phyloP scores from a whole-genome alignment of 2,113 vertebrate species.

The Dunckerocampus dactyliophorus region DNA sequence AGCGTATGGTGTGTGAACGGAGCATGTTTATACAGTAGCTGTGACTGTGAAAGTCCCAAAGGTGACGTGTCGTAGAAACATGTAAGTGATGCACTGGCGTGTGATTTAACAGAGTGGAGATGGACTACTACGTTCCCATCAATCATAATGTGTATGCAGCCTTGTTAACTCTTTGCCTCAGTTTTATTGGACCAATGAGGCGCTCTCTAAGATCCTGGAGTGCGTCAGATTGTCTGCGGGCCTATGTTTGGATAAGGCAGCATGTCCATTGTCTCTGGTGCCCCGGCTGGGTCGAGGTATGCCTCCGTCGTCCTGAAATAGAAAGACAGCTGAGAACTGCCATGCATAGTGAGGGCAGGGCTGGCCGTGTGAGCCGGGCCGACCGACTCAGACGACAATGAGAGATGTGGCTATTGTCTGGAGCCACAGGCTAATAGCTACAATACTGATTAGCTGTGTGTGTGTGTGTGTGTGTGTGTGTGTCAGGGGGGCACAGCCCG shows the following conservation, averaged over 20 bases:
- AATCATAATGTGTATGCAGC: conserved; percentile 28
- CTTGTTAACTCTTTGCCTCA: conserved; percentile 59
- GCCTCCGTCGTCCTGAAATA: conserved; percentile 68
- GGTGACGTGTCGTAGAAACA: too few relatives aligned
- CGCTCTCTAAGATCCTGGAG: conserved; percentile 64
- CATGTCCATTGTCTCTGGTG: conserved; percentile 68
- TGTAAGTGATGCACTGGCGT: too few relatives aligned
- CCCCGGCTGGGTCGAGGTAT: conserved; percentile 66
- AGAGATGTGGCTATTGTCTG: conserved; percentile 65
- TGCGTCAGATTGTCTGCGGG: conserved; percentile 73
- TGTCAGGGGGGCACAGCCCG: conserved; percentile 36
- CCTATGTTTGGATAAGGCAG: conserved; percentile 73
- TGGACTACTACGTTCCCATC: not conserved
- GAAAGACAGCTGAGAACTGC: conserved; percentile 73
- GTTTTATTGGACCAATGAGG: conserved; percentile 40
- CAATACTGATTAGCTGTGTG: conserved; percentile 59
- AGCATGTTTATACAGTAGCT: too few relatives aligned
- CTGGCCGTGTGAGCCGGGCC: conserved; percentile 40
- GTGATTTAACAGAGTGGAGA: not conserved
- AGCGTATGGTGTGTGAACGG: too few relatives aligned
- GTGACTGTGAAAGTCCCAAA: too few relatives aligned
- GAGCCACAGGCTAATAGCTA: conserved; percentile 65
- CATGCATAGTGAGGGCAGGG: conserved; percentile 61
- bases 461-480: conserved; percentile 45
- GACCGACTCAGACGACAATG: conserved; percentile 60